Evolutionary conservation across 2,113 vertebrate species (phyloP), one percentile per base, ranked within the genome.

Genomic region (Perccottus glenii): DNA sequence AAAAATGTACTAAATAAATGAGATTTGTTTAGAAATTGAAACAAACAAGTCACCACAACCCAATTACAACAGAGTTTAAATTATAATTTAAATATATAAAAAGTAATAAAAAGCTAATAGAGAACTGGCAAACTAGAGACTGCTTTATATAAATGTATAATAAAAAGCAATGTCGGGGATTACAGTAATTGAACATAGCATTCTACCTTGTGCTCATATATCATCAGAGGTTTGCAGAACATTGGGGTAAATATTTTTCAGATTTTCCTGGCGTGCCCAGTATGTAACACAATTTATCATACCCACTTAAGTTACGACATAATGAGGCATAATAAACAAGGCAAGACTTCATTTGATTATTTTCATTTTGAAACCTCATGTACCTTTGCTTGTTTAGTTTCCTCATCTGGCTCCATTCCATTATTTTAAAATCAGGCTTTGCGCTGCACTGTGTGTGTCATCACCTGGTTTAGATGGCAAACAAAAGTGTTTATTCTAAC

Each of bases 181-280:
- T 77, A 62, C 65, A 67, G 67, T 60, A 69, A 84, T 83, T 82
- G 56, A 76, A 60, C 52, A 70, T 77, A 85, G 38, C 55, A 47
- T 67, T 79, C 43, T 60, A 58, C 67, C 60, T 71, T 58, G 56
- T 69, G 59, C 61, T 81, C 86, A 80, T 87, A 60, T 56, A 85
- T 86, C 86, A 87, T 32, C 40, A 32, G 58, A 46, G 76, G 57
- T 83, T 79, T 82, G 64, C 71, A 84, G 48, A 80, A 82, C 58
- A 80, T 56, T 49, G 60, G 64, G 67, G 73, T 85, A 87, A 90
- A 91, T 85, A 87, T 86, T 85, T 85, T 85, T 87, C 78, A 80
- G 64, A 82, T 83, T 85, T 87, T 84, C 75, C 80, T 78, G 75
- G 78, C 81, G 3, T 10, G 50, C 15, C 73, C 70, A 59, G 58